Conservation (phyloP, 2,888 invertebrate species). For the Trichopria drosophilae region DNA sequence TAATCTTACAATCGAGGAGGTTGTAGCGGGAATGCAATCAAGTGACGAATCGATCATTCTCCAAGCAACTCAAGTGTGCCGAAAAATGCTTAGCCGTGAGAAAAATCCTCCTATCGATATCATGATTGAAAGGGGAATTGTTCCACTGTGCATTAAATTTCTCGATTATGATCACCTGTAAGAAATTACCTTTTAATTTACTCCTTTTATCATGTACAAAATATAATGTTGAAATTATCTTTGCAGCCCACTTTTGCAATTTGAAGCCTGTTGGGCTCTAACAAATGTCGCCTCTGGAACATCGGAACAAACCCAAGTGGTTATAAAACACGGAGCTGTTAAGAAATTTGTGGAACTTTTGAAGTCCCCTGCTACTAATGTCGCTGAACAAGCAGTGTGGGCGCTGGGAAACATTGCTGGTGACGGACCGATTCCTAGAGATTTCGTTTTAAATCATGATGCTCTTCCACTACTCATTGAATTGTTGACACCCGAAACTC, state of each 20-base stretch:
- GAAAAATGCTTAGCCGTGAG: conserved; percentile 86
- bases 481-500: conserved; percentile 67
- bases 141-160: conserved; percentile 80
- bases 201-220: not conserved
- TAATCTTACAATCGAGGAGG: conserved; percentile 70
- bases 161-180: conserved; percentile 74
- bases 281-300: conserved; percentile 98
- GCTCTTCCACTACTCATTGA: conserved; percentile 73
- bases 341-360: conserved; percentile 78
- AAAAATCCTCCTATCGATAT: conserved; percentile 88
- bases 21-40: conserved; percentile 72
- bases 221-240: conserved; percentile 8
- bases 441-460: conserved; percentile 74
- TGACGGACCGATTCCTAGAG: conserved; percentile 79
- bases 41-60: conserved; percentile 67
- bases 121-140: conserved; percentile 82
- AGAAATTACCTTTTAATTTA: conserved; percentile 39
- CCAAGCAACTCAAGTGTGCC: conserved; percentile 76
- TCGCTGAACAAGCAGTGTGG: conserved; percentile 95
- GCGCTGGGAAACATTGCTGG: conserved; percentile 98
- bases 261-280: conserved; percentile 96
- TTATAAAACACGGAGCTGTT: conserved; percentile 84
- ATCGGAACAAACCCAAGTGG: conserved; percentile 84
- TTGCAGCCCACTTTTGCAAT: conserved; percentile 76
- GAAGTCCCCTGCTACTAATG: conserved; percentile 67